A percentile compares a stretch with the other conserved stretches of the same genome.
phyloP scores from a whole-genome alignment of 2,113 vertebrate species.

The Ceratotherium simum region DNA sequence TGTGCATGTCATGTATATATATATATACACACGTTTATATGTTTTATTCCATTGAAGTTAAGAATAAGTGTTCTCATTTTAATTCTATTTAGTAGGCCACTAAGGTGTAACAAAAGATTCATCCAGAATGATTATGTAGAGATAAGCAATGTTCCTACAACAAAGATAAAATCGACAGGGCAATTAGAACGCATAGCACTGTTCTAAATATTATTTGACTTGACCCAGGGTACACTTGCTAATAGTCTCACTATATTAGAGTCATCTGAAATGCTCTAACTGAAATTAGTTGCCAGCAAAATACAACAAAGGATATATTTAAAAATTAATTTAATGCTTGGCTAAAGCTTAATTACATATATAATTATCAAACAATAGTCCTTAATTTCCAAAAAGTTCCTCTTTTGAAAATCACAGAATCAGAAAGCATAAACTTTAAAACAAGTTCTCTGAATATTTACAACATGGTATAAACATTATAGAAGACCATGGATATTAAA shows the following conservation, averaged over 20 bases:
- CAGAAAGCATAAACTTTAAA: slow-evolving; percentile 75
- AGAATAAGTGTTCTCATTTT: slow-evolving; percentile 69
- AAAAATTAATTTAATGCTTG: slow-evolving; percentile 84
- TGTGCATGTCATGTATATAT: slow-evolving; percentile 55
- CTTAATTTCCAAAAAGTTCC: slow-evolving; percentile 79
- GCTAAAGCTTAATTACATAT: slow-evolving; percentile 81
- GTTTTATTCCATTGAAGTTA: slow-evolving; percentile 71
- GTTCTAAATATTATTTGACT: background rate
- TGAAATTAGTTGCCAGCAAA: slow-evolving; percentile 49
- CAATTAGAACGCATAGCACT: background rate
- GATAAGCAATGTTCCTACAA: background rate
- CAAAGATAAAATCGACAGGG: background rate
- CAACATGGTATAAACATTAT: slow-evolving; percentile 68
- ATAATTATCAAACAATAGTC: slow-evolving; percentile 79
- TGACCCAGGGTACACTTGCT: background rate
- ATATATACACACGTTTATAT: slow-evolving; percentile 56
- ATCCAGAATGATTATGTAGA: background rate
- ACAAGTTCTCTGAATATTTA: slow-evolving; percentile 79
- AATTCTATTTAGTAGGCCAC: slow-evolving; percentile 2
- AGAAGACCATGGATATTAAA: slow-evolving; percentile 72
- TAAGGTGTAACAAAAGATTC: background rate
- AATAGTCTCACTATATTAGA: background rate
- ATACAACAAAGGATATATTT: slow-evolving; percentile 71
- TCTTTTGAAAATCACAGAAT: slow-evolving; percentile 80
- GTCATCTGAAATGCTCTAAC: background rate